Base-by-base conservation (phyloP, 2,797 vertebrate species). In the Pangasius larnaudii region DNA sequence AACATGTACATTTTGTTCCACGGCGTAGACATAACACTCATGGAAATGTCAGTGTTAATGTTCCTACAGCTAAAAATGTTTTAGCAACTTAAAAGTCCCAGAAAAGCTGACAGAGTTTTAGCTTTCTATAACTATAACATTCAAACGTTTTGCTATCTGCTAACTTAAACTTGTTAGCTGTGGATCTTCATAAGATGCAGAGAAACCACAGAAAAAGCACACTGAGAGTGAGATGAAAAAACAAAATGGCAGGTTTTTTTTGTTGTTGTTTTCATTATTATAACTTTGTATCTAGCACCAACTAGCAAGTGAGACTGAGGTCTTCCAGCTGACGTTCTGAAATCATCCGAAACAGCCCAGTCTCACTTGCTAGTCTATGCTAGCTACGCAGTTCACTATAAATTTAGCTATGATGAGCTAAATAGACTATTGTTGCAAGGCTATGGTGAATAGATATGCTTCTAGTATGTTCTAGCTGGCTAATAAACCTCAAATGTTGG, bases 391-490 rank as follows among this genome's bases (percentile, higher is more conserved):
- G 53, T 11, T 13, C 7, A 33, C 30, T 33, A 56, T 78, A 18
- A 33, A 78, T 78, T 78, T 78, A 33, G 49, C 56, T 59, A 61
- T 27, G 33, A 58, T 58, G n/a, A 78, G 77, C 77, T 58, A 58
- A 80, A 80, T 0, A 58, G 8, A 6, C n/a, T 77, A 30, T 18
- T 53, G 27, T 16, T 49, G 24, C n/a, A 78, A 8, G 42, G 42
- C 49, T 78, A 36, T 58, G 30, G n/a, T 58, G 51, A 77, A 77
- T 0, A 75, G 24, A 49, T 72, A 49, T 13, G 5, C 5, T 46
- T 42, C 72, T 78, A 78, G 49, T 7, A 53, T 79, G 53, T 56
- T 58, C 77, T 58, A 22, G 18, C 77, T 59, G 53, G 53, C 19
- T 39, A 58, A 80, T 80, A 39, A 39, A 59, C 10, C 5, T 39